phyloP scores from a whole-genome alignment of 2,113 vertebrate genomes.

The Pterocles gutturalis region DNA sequence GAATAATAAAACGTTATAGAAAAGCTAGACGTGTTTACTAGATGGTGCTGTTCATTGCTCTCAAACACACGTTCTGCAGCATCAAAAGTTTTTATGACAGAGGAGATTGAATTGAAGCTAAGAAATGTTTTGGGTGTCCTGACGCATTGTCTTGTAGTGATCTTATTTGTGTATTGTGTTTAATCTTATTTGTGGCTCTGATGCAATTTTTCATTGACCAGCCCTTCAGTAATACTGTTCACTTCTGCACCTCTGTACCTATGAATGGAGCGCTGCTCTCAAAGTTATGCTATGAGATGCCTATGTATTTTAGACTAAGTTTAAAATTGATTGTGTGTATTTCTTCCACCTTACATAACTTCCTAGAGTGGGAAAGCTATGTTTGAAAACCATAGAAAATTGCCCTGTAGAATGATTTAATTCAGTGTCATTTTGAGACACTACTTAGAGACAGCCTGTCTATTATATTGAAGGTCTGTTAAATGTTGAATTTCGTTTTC shows the following conservation, averaged over 20 bases:
- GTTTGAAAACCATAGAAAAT: background rate
- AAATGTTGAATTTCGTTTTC: background rate
- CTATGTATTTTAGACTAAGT: background rate
- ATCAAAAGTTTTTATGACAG: background rate
- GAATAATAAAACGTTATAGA: background rate
- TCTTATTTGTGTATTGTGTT: too few species aligned
- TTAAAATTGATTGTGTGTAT: background rate
- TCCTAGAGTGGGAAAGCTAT: background rate
- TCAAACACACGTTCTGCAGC: background rate
- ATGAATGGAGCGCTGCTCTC: background rate
- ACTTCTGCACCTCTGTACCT: background rate
- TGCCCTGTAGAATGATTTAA: background rate
- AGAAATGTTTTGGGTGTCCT: background rate
- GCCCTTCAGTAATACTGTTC: background rate
- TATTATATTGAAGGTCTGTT: background rate
- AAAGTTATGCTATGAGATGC: background rate
- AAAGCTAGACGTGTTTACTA: background rate
- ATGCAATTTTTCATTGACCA: background rate
- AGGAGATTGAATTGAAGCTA: background rate
- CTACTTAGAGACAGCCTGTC: background rate
- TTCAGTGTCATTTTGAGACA: background rate
- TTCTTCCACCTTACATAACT: background rate
- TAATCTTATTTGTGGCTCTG: rapidly evolving
- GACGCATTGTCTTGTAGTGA: rapidly evolving
- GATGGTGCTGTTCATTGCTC: background rate